phyloP scores from a whole-genome alignment of 2,888 invertebrate species.

The Diplazon laetatorius region DNA sequence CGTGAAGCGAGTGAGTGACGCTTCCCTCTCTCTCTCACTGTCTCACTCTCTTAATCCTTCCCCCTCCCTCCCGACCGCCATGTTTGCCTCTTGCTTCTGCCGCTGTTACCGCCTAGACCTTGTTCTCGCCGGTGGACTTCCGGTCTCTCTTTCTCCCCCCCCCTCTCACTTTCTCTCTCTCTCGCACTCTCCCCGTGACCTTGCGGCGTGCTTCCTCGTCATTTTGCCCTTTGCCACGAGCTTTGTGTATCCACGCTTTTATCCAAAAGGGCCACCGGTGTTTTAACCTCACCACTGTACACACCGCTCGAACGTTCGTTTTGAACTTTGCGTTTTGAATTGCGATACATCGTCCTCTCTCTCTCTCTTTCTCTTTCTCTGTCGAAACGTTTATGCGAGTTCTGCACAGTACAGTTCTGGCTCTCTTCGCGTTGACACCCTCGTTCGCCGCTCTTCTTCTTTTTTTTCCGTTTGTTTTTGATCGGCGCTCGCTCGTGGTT shows the following conservation, averaged over 20 bases:
- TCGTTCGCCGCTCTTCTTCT: constrained; percentile 54
- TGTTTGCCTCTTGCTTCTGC: constrained; percentile 57
- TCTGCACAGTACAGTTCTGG: neutral
- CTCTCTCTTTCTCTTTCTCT: no score
- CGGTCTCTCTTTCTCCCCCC: constrained; percentile 34
- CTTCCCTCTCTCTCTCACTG: constrained; percentile 69
- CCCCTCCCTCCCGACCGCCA: constrained; percentile 31
- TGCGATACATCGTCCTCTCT: no score
- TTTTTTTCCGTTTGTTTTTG: no score
- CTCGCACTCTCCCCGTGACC: constrained; percentile 30
- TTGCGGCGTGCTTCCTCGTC: constrained; percentile 28
- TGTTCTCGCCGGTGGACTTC: constrained; percentile 61
- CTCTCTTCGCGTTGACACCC: constrained; percentile 21
- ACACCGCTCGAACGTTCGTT: neutral
- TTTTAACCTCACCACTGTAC: neutral
- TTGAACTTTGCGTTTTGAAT: neutral
- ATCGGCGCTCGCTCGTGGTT: constrained; percentile 51
- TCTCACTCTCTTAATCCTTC: constrained; percentile 66
- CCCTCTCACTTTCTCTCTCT: constrained; percentile 25
- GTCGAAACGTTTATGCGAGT: neutral
- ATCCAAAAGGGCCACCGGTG: constrained; percentile 1
- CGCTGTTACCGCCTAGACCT: constrained; percentile 34
- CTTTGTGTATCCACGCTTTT: constrained; percentile 8
- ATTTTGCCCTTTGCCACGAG: constrained; percentile 23
- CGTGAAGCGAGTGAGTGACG: constrained; percentile 81